phyloP scores from a whole-genome alignment of 2,888 invertebrate species.

The Drosophila paramelanica region DNA sequence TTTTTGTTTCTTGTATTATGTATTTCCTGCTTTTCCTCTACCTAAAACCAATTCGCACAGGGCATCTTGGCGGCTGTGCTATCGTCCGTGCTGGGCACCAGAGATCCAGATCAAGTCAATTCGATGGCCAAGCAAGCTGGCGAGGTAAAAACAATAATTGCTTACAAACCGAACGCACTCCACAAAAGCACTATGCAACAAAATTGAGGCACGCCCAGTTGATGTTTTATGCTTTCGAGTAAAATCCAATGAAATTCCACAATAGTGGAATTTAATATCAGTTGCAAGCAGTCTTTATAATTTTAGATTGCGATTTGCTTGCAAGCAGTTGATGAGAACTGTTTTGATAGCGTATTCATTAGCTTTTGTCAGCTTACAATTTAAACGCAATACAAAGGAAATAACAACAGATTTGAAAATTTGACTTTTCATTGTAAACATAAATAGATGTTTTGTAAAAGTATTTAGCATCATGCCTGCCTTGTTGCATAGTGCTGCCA shows the following conservation, averaged over 20 bases:
- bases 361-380: constrained; percentile 9
- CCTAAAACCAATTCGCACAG: constrained; percentile 86
- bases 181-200: constrained; percentile 57
- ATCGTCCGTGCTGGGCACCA: constrained; percentile 95
- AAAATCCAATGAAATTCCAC: not conserved
- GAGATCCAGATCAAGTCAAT: constrained; percentile 96
- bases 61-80: constrained; percentile 96
- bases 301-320: not conserved
- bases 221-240: not conserved
- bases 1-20: constrained; percentile 42
- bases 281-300: not conserved
- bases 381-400: not conserved
- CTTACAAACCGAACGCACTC: constrained; percentile 45
- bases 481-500: constrained; percentile 60
- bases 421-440: not conserved
- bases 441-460: not conserved
- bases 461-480: constrained; percentile 2
- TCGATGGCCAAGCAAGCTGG: constrained; percentile 97
- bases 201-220: constrained; percentile 15
- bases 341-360: not conserved
- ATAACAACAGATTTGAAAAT: not conserved
- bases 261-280: not conserved
- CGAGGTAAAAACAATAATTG: constrained; percentile 89
- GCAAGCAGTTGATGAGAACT: constrained; percentile 1
- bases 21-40: constrained; percentile 58